A percentile compares a stretch with the other conserved stretches of the same genome.
These are phyloP conservation scores for Myripristis murdjan DNA, from an alignment of 2,797 vertebrate genomes.

Conservation along the genomic window DNA sequence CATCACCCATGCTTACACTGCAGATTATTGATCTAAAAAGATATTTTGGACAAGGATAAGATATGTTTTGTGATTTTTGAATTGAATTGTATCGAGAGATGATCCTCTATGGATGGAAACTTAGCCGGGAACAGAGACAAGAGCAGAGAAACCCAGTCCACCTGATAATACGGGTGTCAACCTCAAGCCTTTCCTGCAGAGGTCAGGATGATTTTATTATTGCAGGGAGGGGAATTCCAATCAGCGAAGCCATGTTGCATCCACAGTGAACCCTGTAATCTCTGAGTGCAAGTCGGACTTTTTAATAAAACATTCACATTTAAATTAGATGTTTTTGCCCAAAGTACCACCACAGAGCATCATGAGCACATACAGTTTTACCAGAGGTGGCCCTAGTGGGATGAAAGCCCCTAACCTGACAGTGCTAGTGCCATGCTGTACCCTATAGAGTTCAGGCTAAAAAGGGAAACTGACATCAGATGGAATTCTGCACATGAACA, in stretches of 20 bases:
- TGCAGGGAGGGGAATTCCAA: too few species aligned
- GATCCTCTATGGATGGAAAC: neutral
- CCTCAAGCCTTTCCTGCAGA: too few species aligned
- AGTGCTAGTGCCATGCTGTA: constrained; percentile 9
- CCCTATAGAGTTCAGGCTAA: neutral
- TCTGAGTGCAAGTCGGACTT: constrained; percentile 13
- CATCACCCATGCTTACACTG: too few species aligned
- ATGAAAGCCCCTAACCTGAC: constrained; percentile 6
- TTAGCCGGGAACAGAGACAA: too few species aligned
- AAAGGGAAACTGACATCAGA: constrained; percentile 52
- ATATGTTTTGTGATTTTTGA: constrained; percentile 1
- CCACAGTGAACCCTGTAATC: neutral
- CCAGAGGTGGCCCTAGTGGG: constrained; percentile 12
- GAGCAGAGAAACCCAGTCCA: too few species aligned
- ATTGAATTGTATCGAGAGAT: neutral
- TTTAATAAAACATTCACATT: constrained; percentile 45
- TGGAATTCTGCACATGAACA: constrained; percentile 58
- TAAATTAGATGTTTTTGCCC: constrained; percentile 23
- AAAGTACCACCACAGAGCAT: constrained; percentile 16
- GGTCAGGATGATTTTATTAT: too few species aligned
- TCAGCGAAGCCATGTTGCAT: too few species aligned
- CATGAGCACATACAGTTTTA: constrained; percentile 26
- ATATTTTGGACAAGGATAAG: too few species aligned
- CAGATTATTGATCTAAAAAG: too few species aligned
- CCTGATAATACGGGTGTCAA: too few species aligned